Evolutionary conservation across 2,888 invertebrate species (phyloP).

Genomic region (Baronia brevicornis): DNA sequence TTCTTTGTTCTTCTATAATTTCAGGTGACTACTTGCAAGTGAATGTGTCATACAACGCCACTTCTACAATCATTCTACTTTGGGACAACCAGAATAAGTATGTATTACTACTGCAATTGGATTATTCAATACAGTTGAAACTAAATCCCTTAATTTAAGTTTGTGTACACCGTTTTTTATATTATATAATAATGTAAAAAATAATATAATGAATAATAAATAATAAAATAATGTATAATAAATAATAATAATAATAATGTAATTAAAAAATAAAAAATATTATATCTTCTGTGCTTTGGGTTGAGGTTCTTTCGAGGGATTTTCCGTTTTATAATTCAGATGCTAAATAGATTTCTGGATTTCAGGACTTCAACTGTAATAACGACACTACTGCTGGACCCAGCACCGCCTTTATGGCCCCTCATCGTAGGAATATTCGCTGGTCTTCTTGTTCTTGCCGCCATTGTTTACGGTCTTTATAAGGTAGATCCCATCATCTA

Average conservation of each 20-base stretch:
- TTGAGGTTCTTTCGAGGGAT: slow-evolving; percentile 4
- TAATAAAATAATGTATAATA: too few species aligned
- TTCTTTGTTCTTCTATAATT: slow-evolving; percentile 20
- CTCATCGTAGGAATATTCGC: slow-evolving; percentile 37
- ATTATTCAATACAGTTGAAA: background rate
- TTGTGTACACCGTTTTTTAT: too few species aligned
- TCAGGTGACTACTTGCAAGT: slow-evolving; percentile 36
- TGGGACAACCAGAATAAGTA: slow-evolving; percentile 28
- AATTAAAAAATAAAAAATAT: background rate
- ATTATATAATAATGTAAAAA: too few species aligned
- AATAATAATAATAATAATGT: background rate
- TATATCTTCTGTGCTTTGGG: background rate
- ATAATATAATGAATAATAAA: too few species aligned
- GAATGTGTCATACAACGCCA: slow-evolving; percentile 32
- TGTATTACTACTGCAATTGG: slow-evolving; percentile 19
- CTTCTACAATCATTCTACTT: slow-evolving; percentile 28
- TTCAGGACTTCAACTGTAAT: slow-evolving; percentile 30
- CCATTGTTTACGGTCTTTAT: slow-evolving; percentile 41
- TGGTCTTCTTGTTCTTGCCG: slow-evolving; percentile 40
- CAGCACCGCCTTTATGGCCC: slow-evolving; percentile 47
- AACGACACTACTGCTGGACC: slow-evolving; percentile 39
- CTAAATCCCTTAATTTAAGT: background rate
- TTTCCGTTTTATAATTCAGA: too few species aligned
- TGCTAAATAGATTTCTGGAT: too few species aligned
- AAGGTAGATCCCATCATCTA: slow-evolving; percentile 43